Evolutionary conservation across 2,113 vertebrate species (phyloP), one percentile per base, ranked within the genome.

Genomic region (Lycaon pictus): DNA sequence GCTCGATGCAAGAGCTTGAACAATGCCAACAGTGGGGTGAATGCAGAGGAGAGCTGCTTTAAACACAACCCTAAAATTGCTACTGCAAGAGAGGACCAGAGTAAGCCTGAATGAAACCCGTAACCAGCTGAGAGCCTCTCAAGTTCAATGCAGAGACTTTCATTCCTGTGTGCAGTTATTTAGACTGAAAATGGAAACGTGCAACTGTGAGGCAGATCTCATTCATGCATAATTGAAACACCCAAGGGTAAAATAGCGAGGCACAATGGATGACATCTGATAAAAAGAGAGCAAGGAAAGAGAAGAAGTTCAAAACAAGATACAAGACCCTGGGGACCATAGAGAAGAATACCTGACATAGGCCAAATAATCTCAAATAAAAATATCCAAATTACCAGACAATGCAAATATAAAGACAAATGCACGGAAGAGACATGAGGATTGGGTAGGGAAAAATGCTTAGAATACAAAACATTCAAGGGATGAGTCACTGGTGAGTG

Each of bases 151-250:
- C 97, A 98, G 98, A 98, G 98, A 98, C 95, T 98, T 98, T 97
- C 56, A 43, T 98, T 98, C 92, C 96, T 79, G 93, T 97, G 96
- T 94, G 97, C 97, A 96, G 98, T 97, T 98, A 95, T 96, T 98
- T 98, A 98, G 98, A 97, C 97, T 93, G 98, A 97, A 98, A 98
- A 98, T 97, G 97, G 97, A 98, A 98, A 97, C 71, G 23, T 92
- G 95, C 69, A 65, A 96, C 97, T 98, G 96, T 97, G 98, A 98
- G 97, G 98, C 97, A 95, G 95, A 98, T 97, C 97, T 97, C 95
- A 96, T 98, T 99, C 98, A 98, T 99, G 97, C 98, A 98, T 99
- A 99, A 99, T 98, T 99, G 98, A 99, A 98, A 95, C 94, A 98
- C 98, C 97, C 90, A 0, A 97, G 98, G 98, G 98, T 98, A 98